Percentiles rank a stretch among this genome's conserved stretches.
These are phyloP conservation scores for Emmelina monodactyla DNA, from an alignment of 2,888 invertebrate genomes.

Conservation along the genomic window DNA sequence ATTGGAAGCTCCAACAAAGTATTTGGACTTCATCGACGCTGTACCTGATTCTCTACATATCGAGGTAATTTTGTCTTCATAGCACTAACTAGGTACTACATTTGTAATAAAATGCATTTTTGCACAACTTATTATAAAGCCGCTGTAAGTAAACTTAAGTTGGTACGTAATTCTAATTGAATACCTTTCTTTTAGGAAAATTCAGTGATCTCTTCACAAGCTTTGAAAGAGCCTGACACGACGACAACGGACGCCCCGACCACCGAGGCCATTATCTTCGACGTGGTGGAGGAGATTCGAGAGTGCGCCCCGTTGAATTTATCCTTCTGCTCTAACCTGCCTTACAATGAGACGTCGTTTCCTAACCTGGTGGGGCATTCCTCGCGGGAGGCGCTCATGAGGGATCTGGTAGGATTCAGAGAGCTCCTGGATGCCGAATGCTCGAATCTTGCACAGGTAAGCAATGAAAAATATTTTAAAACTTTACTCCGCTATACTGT, in stretches of 20 bases:
- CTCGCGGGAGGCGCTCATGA: constrained; percentile 67
- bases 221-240: constrained; percentile 43
- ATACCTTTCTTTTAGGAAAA: too few relatives aligned
- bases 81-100: too few relatives aligned
- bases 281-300: constrained; percentile 67
- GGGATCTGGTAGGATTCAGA: constrained; percentile 82
- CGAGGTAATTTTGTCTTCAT: constrained; percentile 28
- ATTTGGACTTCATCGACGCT: constrained; percentile 34
- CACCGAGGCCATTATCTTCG: constrained; percentile 37
- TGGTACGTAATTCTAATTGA: too few relatives aligned
- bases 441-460: constrained; percentile 79
- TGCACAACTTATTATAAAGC: too few relatives aligned
- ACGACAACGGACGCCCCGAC: constrained; percentile 42
- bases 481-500: too few relatives aligned
- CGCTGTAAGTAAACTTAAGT: too few relatives aligned
- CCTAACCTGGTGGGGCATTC: constrained; percentile 81
- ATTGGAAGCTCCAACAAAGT: constrained; percentile 49
- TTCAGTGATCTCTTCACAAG: constrained; percentile 50
- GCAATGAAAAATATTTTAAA: too few relatives aligned
- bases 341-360: constrained; percentile 83
- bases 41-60: constrained; percentile 45
- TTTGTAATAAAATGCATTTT: too few relatives aligned
- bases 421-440: constrained; percentile 92
- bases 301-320: constrained; percentile 74
- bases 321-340: constrained; percentile 73